Base-by-base conservation (phyloP, 2,888 invertebrate genomes). In the Eudemis profundana region DNA sequence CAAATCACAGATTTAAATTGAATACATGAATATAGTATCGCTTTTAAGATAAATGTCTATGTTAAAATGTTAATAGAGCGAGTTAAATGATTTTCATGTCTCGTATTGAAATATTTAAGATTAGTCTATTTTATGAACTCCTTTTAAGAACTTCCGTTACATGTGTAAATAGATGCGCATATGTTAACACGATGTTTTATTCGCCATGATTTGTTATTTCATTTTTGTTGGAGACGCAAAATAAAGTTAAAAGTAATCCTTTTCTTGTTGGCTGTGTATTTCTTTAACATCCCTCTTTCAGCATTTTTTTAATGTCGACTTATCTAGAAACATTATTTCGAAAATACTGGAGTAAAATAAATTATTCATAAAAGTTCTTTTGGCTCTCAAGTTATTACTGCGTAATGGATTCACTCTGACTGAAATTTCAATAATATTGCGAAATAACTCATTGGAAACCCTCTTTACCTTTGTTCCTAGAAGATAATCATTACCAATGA, bases 61-160 rank as follows among this genome's bases (percentile, higher is more conserved):
- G 74, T 81, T 78, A 73, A 74, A 79, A 78, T 79, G 78, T 72
- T 78, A 80, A 79, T 77, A 50, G 27, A 46, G 68, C 70, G 72
- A 72, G 73, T 74, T 77, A 75, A 75, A 74, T 71, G 70, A 73
- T 78, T 70, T 76, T 72, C 61, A 70, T 69, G 73, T 57, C 61
- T 60, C 57, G 61, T 68, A 61, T 67, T 69, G 76, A 74, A 77
- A 73, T 69, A 76, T 76, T 75, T 73, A 71, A 69, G 60, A 73
- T 75, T 72, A 74, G 72, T 73, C 71, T 72, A 51, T 70, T 77
- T 79, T 76, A 77, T 75, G 70, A 70, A 69, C 74, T 78, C 75
- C 74, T 77, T 77, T 80, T 79, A 78, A 69, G 49, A 68, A 73
- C 72, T 77, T 82, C 79, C 78, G 76, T 76, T 77, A 72, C 65